Base-by-base conservation (phyloP, 2,888 invertebrate species). In the Aradus depressus region DNA sequence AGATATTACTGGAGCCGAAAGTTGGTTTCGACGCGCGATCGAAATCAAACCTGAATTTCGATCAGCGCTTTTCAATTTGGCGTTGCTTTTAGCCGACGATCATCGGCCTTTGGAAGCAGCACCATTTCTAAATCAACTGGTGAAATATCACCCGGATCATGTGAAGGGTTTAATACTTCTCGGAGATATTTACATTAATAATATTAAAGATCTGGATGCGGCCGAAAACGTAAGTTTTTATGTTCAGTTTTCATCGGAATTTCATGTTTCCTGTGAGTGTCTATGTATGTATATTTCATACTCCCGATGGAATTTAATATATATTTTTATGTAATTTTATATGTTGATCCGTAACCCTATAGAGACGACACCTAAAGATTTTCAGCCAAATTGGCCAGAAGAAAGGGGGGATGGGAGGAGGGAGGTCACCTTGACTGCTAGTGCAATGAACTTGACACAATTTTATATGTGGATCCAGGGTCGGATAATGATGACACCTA, bases 161-260 rank as follows among this genome's bases (percentile, higher is more conserved):
- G 82, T 89, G 10, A 96, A 96, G 70, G 95, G 93, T 31, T 72
- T 93, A 55, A 92, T 96, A 60, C 73, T 96, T 26, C 72, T 95
- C 12, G 95, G 95, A 10, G 95, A 96, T 67, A 91, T 96, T 64
- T 93, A 93, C 69, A 91, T 96, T 58, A 96, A 95, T 68, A 85
- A 87, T 59, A 84, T 93, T 63, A 92, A 92, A 65, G 91, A 96
- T 68, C 69, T 93, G 64, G 88, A 91, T 66, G 88, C 90, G 2
- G 96, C 96, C 18, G 93, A 95, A 70, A 83, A 84, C 68, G 90
- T 91, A 66, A 78, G 79, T 32, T 12, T 35, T 44, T 12, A 28
- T 14, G 38, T 23, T 50, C n/a, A 16, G 5, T 21, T 41, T 44
- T 47, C 42, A 31, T n/a, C 14, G 3, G 12, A 2, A 28, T 28